These are phyloP conservation scores for Distichodus sexfasciatus DNA, from an alignment of 2,797 vertebrate genomes.

Conservation along the genomic window DNA sequence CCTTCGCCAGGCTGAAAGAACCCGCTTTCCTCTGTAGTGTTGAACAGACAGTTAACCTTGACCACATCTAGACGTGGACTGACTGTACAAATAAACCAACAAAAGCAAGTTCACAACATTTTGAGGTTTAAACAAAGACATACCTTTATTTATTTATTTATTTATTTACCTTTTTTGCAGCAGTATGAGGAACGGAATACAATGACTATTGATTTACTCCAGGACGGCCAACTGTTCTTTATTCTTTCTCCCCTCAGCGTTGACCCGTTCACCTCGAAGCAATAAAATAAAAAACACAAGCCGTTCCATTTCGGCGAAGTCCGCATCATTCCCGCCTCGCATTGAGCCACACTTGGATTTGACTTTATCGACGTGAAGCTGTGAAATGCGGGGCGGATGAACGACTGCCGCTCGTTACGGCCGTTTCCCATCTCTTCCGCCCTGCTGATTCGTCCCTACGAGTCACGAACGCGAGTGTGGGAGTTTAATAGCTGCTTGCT, in stretches of 20 bases:
- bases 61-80: neutral
- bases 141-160: no score
- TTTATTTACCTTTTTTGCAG: neutral
- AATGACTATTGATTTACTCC: constrained; percentile 37
- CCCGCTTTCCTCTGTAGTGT: neutral
- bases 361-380: neutral
- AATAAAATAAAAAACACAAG: constrained; percentile 12
- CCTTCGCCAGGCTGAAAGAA: neutral
- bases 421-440: neutral
- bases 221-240: constrained; percentile 16
- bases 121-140: constrained; percentile 9
- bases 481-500: constrained; percentile 32
- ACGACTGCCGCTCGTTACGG: neutral
- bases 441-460: constrained; percentile 2
- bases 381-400: neutral
- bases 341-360: neutral
- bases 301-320: neutral
- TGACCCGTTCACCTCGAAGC: neutral
- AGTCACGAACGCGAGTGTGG: constrained; percentile 17
- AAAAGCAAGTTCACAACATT: constrained; percentile 5
- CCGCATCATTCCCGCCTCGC: neutral
- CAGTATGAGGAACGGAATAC: neutral
- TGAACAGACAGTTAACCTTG: constrained; percentile 20
- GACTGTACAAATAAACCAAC: neutral
- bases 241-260: neutral